Evolutionary conservation across 2,888 invertebrate species (phyloP).

Genomic region (Pasiphila rectangulata): DNA sequence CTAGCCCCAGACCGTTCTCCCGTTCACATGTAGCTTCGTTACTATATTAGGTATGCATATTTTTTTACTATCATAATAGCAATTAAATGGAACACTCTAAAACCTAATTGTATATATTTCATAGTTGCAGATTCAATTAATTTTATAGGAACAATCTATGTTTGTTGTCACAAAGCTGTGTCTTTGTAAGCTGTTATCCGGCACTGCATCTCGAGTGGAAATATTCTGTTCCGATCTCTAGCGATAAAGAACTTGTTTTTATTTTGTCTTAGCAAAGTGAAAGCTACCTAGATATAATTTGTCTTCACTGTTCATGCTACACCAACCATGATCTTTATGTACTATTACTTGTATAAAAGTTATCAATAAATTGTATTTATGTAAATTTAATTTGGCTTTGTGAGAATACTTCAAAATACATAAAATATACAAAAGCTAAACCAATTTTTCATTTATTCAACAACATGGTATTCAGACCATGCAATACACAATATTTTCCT

Average conservation of each 20-base stretch:
- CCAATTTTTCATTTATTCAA: conserved; percentile 67
- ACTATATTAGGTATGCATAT: conserved; percentile 80
- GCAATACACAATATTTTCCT: background rate
- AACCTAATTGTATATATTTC: conserved; percentile 77
- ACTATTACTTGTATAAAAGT: conserved; percentile 78
- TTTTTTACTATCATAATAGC: conserved; percentile 78
- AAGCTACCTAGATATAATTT: conserved; percentile 59
- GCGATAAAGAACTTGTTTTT: conserved; percentile 62
- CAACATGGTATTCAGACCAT: background rate
- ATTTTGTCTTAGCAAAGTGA: conserved; percentile 56
- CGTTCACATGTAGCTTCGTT: conserved; percentile 77
- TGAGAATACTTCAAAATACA: conserved; percentile 79
- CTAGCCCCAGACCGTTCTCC: conserved; percentile 63
- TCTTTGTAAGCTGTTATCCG: conserved; percentile 58
- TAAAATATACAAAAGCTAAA: conserved; percentile 75
- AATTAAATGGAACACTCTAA: conserved; percentile 66
- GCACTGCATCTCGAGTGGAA: conserved; percentile 50
- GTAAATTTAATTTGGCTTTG: conserved; percentile 80
- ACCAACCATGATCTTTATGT: conserved; percentile 57
- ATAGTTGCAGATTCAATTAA: conserved; percentile 76
- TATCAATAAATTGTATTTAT: conserved; percentile 79
- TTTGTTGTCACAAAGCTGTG: conserved; percentile 69
- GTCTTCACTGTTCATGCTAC: conserved; percentile 52
- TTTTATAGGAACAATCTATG: conserved; percentile 75
- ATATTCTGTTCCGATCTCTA: conserved; percentile 69